Evolutionary conservation across 2,113 vertebrate genomes (phyloP).

Genomic region (Antechinus stuartii): DNA sequence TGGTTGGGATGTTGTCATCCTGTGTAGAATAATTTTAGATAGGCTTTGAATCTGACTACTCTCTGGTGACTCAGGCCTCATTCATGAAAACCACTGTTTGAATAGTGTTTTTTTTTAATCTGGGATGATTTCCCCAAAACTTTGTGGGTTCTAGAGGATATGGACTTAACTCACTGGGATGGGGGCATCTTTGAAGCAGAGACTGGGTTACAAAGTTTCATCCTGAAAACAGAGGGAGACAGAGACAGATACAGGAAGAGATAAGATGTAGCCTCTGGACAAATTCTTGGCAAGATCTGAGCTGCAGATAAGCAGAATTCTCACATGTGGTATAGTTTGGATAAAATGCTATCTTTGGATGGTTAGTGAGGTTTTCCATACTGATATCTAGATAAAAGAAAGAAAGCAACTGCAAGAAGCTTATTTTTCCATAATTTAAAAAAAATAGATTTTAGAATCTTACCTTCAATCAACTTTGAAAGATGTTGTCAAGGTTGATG

Average conservation of each 20-base stretch:
- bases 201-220: neutral
- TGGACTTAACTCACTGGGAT: rapidly evolving
- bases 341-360: neutral
- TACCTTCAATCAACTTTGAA: neutral
- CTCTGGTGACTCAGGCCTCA: conserved; percentile 58
- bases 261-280: neutral
- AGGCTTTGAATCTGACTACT: neutral
- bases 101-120: neutral
- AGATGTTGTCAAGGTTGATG: neutral
- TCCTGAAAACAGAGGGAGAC: neutral
- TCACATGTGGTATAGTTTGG: neutral
- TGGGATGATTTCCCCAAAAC: conserved; percentile 42
- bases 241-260: neutral
- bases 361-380: neutral
- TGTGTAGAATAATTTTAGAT: neutral
- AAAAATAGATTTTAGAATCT: neutral
- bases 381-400: neutral
- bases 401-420: neutral
- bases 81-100: conserved; percentile 53
- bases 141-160: neutral
- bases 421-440: neutral
- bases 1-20: conserved; percentile 26
- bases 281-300: rapidly evolving
- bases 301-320: conserved; percentile 39
- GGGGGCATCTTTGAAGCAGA: neutral